These are phyloP conservation scores for Irena cyanogastra DNA, from an alignment of 2,113 vertebrate genomes.

Conservation along the genomic window DNA sequence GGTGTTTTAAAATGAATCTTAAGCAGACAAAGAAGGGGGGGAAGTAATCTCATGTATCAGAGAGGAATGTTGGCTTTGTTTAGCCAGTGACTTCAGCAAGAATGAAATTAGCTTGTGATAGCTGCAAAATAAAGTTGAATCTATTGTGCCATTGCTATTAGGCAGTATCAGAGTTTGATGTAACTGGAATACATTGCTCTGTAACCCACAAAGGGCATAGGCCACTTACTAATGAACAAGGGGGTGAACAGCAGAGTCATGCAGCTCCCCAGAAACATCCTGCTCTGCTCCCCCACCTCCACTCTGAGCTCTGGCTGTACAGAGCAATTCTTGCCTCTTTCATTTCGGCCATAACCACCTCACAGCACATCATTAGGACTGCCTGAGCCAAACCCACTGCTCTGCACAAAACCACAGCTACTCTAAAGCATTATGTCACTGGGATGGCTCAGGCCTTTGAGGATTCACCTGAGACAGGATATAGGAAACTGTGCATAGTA, in stretches of 20 bases:
- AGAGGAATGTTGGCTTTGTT: conserved; percentile 10
- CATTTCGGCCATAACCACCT: neutral
- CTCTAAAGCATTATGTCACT: neutral
- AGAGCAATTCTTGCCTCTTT: neutral
- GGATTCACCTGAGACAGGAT: neutral
- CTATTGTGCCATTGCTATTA: neutral
- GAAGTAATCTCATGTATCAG: neutral
- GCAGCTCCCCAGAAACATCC: neutral
- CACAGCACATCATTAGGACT: neutral
- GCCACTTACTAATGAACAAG: neutral
- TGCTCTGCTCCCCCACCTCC: neutral
- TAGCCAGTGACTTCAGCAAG: conserved; percentile 2
- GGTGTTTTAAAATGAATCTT: neutral
- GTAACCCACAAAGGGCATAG: neutral
- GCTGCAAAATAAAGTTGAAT: neutral
- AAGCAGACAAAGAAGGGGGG: neutral
- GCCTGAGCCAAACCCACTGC: neutral
- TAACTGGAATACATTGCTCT: neutral
- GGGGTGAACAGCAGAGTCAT: neutral
- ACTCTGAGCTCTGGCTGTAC: neutral
- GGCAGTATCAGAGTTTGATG: neutral
- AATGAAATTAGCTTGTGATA: conserved; percentile 12
- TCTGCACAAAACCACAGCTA: neutral
- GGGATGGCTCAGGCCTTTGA: neutral
- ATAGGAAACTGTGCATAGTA: neutral